phyloP scores from a whole-genome alignment of 2,113 vertebrate genomes.

The Panurus biarmicus region DNA sequence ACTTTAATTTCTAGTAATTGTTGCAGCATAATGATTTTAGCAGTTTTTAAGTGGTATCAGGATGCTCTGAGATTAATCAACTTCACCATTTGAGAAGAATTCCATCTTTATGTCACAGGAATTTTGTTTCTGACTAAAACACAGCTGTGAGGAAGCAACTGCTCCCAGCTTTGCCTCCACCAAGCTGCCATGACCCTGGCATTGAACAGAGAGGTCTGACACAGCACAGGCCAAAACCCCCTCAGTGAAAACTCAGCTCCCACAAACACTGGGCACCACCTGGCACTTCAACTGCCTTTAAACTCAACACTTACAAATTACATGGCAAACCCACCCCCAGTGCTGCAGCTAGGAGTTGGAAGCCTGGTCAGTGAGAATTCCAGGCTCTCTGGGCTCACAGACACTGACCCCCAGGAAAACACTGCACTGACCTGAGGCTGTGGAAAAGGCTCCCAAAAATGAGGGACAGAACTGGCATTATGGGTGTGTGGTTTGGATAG shows the following conservation, averaged over 20 bases:
- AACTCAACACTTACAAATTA: background rate
- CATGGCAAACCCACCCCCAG: background rate
- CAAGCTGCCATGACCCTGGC: background rate
- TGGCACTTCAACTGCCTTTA: background rate
- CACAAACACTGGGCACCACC: background rate
- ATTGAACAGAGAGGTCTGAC: background rate
- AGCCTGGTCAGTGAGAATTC: no score
- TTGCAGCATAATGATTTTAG: background rate
- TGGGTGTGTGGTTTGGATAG: no score
- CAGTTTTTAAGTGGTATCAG: background rate
- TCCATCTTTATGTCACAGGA: background rate
- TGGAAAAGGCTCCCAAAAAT: no score
- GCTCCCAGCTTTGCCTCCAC: background rate
- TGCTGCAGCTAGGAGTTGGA: rapidly evolving
- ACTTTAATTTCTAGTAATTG: background rate
- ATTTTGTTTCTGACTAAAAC: background rate
- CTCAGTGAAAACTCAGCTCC: background rate
- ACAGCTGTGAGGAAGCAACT: background rate
- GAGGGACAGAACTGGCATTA: no score
- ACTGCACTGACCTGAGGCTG: no score
- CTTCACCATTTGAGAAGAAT: background rate
- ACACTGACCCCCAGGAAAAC: no score
- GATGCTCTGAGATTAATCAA: background rate
- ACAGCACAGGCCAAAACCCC: background rate
- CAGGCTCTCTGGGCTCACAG: no score